Base-by-base conservation (phyloP, 2,888 invertebrate genomes). In the Aporophyla lueneburgensis region DNA sequence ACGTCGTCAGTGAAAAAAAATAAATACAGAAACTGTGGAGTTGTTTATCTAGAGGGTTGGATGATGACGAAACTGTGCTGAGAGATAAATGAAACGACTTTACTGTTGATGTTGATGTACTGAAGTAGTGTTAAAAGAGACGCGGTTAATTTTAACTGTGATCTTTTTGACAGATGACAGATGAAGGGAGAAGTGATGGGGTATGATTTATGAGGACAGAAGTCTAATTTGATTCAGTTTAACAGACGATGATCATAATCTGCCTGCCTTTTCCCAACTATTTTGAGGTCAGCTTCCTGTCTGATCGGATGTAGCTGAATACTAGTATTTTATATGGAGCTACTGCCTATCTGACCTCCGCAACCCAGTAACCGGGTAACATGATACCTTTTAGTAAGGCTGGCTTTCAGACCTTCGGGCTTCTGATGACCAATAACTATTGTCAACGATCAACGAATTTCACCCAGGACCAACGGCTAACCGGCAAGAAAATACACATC, bases 31-130 rank as follows among this genome's bases (percentile, higher is more conserved):
- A 74, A 74, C 77, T 70, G 58, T 58, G 70, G 70, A 74, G 71
- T 78, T 88, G 84, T 85, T 87, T 88, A 72, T 72, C 79, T 80
- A 83, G 71, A 84, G 80, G 82, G 77, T 70, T 53, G 65, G 58
- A 69, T 86, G 79, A 90, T 89, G 86, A 81, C 67, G 80, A 65
- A 65, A 69, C 51, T 71, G 74, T 81, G 86, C 69, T 87, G 86
- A 90, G 75, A 83, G 83, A 68, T 81, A 76, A 87, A 87, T 84
- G 85, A 74, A 58, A 56, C 56, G 80, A 78, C 56, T 76, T 83
- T 74, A 78, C 61, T 84, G 78, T 87, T 84, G 85, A 85, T 84
- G 78, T 87, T 84, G 85, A 85, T 82, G 76, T 74, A 76, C 73
- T 61, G 16, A 61, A 49, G 73, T 76, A 71, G 84, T 86, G 86